Evolutionary conservation across 2,888 invertebrate species (phyloP).

Genomic region (Alloscopus bannaensis): DNA sequence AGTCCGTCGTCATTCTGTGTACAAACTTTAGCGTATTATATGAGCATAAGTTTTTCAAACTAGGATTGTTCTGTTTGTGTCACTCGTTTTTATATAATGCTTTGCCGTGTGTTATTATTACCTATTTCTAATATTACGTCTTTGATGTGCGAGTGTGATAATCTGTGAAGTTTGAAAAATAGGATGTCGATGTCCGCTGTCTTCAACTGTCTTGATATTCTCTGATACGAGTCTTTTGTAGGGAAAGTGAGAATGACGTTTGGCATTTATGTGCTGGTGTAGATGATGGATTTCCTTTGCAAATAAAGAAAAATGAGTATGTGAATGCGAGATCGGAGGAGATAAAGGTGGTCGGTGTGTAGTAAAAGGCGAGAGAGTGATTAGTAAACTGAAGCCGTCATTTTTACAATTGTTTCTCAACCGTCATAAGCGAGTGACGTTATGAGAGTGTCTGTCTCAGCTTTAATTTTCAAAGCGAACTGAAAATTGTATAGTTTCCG

Average conservation of each 20-base stretch:
- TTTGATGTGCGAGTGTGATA: too few species aligned
- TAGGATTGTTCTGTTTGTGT: slow-evolving; percentile 2
- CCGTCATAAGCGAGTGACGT: slow-evolving; percentile 18
- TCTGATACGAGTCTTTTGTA: slow-evolving; percentile 5
- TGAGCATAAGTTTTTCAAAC: not conserved
- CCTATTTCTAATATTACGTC: not conserved
- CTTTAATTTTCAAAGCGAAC: too few species aligned
- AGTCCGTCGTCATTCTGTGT: too few species aligned
- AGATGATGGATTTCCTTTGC: not conserved
- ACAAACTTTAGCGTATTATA: too few species aligned
- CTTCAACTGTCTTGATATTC: too few species aligned
- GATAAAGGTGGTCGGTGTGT: too few species aligned
- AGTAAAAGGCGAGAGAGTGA: too few species aligned
- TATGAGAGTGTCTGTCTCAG: too few species aligned
- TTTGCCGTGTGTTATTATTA: too few species aligned
- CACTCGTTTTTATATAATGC: not conserved
- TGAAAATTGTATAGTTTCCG: too few species aligned
- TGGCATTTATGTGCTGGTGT: not conserved
- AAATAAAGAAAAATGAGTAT: too few species aligned
- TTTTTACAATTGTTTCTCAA: slow-evolving; percentile 13
- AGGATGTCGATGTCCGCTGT: too few species aligned
- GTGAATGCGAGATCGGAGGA: slow-evolving; percentile 14
- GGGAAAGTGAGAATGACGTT: slow-evolving; percentile 22
- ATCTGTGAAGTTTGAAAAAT: not conserved
- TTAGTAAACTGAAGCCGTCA: slow-evolving; percentile 11